These are phyloP conservation scores for Oreonectes daqikongensis DNA, from an alignment of 2,797 vertebrate species.

Conservation along the genomic window DNA sequence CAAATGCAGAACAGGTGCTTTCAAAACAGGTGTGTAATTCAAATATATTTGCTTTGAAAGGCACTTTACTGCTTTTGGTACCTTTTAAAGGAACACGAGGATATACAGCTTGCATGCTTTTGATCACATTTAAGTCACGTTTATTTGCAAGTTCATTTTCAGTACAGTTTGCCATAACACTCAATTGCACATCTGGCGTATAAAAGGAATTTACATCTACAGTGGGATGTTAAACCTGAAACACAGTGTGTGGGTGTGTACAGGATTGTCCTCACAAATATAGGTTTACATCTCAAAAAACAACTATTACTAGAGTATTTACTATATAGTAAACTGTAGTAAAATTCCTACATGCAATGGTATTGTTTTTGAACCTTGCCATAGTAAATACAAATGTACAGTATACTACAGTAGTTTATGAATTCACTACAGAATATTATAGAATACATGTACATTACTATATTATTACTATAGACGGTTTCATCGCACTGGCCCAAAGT, in stretches of 20 bases:
- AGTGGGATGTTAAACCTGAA: background rate
- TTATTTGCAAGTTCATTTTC: background rate
- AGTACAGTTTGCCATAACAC: background rate
- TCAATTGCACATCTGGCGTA: background rate
- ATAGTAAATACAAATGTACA: no score
- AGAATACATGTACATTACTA: no score
- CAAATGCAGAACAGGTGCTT: background rate
- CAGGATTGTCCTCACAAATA: background rate
- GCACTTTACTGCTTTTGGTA: background rate
- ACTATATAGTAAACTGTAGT: no score
- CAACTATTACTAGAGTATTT: no score
- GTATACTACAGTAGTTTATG: no score
- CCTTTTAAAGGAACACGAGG: background rate
- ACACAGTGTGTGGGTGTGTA: background rate
- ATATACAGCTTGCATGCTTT: background rate
- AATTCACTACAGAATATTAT: no score
- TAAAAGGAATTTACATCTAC: background rate
- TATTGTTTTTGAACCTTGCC: no score
- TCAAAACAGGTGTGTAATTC: background rate
- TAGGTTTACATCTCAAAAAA: no score
- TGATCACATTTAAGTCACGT: no score
- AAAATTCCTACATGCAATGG: no score
- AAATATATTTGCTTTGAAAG: background rate
- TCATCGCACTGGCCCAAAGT: no score
- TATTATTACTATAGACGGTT: no score